Conservation (phyloP, 2,797 vertebrate species). For the Otolemur crassicaudatus region DNA sequence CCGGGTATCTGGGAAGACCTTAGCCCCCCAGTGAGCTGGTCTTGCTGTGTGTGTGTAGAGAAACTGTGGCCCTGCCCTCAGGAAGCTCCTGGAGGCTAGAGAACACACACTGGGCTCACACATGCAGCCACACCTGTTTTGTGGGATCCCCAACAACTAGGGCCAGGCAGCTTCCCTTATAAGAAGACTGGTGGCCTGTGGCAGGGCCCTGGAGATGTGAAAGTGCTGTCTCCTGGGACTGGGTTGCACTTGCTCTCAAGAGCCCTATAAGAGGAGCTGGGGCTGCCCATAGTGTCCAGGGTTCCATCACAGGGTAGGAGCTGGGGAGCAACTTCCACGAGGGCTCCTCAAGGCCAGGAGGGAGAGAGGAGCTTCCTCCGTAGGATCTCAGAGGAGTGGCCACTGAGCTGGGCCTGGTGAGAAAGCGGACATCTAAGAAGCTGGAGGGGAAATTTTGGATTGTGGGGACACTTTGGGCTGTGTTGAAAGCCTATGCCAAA, state of each 20-base stretch:
- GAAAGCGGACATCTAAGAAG: neutral
- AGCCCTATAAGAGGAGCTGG: neutral
- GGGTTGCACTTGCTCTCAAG: neutral
- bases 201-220: neutral
- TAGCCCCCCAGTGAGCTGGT: neutral
- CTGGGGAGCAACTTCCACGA: neutral
- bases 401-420: neutral
- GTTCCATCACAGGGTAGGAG: neutral
- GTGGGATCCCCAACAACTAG: neutral
- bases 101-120: neutral
- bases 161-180: neutral
- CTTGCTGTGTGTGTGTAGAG: neutral
- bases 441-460: fast-evolving
- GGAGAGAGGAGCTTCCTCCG: neutral
- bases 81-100: neutral
- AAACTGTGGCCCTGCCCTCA: neutral
- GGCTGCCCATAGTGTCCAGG: neutral
- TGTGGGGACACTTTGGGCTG: neutral
- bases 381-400: neutral
- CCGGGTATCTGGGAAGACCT: neutral
- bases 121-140: neutral
- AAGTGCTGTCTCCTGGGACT: neutral
- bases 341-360: neutral
- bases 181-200: neutral
- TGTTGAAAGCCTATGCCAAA: fast-evolving